These are phyloP conservation scores for Zaprionus capensis DNA, from an alignment of 1,140 invertebrate species.

Conservation along the genomic window DNA sequence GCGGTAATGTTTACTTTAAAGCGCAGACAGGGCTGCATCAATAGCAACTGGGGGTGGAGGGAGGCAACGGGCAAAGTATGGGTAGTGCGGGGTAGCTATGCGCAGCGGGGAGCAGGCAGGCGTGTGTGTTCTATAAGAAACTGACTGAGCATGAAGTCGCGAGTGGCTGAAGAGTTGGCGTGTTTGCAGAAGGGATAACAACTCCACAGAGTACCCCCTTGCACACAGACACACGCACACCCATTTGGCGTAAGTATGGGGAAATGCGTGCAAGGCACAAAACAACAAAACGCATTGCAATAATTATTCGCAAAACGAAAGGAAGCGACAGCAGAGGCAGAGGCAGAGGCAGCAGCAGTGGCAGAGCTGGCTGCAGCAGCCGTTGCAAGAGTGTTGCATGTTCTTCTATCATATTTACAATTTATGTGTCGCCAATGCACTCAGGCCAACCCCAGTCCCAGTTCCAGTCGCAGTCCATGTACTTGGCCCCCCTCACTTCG, in stretches of 20 bases:
- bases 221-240: neutral
- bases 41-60: neutral
- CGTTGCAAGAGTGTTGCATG: slow-evolving; percentile 60
- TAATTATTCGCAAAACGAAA: slow-evolving; percentile 66
- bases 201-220: slow-evolving; percentile 4
- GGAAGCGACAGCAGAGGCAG: slow-evolving; percentile 23
- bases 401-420: slow-evolving; percentile 80
- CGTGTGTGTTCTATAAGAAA: slow-evolving; percentile 61
- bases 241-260: slow-evolving; percentile 11
- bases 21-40: slow-evolving; percentile 15
- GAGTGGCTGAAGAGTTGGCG: slow-evolving; percentile 29
- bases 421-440: slow-evolving; percentile 80
- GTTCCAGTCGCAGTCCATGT: neutral
- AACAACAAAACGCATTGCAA: slow-evolving; percentile 66
- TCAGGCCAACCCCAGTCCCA: slow-evolving; percentile 42
- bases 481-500: neutral
- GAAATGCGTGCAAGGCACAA: slow-evolving; percentile 36
- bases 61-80: too few relatives aligned
- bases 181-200: slow-evolving; percentile 31
- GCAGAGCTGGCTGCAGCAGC: slow-evolving; percentile 11
- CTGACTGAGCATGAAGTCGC: slow-evolving; percentile 48
- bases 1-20: slow-evolving; percentile 48
- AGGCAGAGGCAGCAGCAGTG: slow-evolving; percentile 6
- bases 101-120: slow-evolving; percentile 21
- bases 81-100: neutral